Base-by-base conservation (phyloP, 2,888 invertebrate species). In the Mechanitis messenoides region DNA sequence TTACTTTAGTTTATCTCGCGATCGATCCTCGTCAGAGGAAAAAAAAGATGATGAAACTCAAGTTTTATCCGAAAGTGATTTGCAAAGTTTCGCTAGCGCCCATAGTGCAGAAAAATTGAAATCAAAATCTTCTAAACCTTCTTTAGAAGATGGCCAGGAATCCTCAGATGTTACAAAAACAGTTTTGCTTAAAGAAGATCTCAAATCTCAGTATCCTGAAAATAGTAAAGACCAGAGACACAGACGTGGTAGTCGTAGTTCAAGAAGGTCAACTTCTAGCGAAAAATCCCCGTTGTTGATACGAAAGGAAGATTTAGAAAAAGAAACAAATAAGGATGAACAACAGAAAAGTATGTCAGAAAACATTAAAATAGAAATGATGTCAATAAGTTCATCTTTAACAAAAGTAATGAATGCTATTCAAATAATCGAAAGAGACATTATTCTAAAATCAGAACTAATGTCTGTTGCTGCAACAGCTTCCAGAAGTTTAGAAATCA, bases 401-500 rank as follows among this genome's bases (percentile, higher is more conserved):
- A 90, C 91, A 0, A 92, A 92, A 77, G 90, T 85, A 69, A 87
- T 76, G 76, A 92, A 91, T 63, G 91, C 92, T 68, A 79, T 94
- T 61, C 87, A 88, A 63, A 87, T 91, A 0, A 92, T 94, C 38
- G 93, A 94, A 79, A 91, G 92, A 68, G 93, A 94, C 78, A 91
- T 94, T 6, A 83, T 92, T 53, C 80, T 92, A 3, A 93, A 94
- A 76, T 92, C 93, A 7, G 91, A 92, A 56, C 83, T 92, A 65
- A 93, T 94, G 91, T 92, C 93, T 72, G 92, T 93, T 0, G 91
- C 93, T 9, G 91, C 92, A 33, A 92, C 93, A 3, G 93, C 93
- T 0, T 92, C 93, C 60, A 91, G 92, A 72, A 94, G 94, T 72
- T 87, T 93, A 65, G 93, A 93, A 76, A 92, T 94, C 38, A 91